These are phyloP conservation scores for Meteorus cinctellus DNA, from an alignment of 2,888 invertebrate species.

Conservation along the genomic window DNA sequence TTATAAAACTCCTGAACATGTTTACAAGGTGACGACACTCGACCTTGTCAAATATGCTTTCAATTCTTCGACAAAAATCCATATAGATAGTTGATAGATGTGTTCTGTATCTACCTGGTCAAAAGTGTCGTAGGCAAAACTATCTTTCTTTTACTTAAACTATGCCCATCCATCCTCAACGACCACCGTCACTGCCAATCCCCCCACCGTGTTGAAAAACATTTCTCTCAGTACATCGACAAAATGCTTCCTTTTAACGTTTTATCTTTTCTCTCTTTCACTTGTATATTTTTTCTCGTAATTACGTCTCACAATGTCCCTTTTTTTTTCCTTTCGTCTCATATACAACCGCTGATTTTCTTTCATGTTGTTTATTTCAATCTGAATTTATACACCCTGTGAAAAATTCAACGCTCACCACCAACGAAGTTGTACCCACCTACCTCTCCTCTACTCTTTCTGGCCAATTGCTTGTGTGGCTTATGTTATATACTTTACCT, in stretches of 20 bases:
- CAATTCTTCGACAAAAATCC: too few relatives aligned
- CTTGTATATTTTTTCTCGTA: slow-evolving; percentile 16
- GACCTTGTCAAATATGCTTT: too few relatives aligned
- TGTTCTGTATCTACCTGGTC: too few relatives aligned
- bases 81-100: too few relatives aligned
- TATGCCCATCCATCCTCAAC: background rate
- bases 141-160: too few relatives aligned
- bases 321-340: too few relatives aligned
- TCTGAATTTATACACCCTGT: background rate
- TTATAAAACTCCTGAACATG: too few relatives aligned
- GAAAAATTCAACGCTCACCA: slow-evolving; percentile 12
- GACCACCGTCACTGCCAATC: background rate
- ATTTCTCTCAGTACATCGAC: background rate
- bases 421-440: slow-evolving; percentile 22
- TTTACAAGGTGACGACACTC: too few relatives aligned
- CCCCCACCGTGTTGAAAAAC: slow-evolving; percentile 7
- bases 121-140: too few relatives aligned
- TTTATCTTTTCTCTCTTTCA: slow-evolving; percentile 10
- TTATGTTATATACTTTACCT: slow-evolving; percentile 53
- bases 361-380: background rate
- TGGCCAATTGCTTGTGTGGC: slow-evolving; percentile 35
- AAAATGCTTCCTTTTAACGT: background rate
- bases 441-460: slow-evolving; percentile 5
- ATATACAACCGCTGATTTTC: background rate
- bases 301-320: slow-evolving; percentile 14